phyloP scores from a whole-genome alignment of 2,113 vertebrate species.

The Psammodynastes pulverulentus region DNA sequence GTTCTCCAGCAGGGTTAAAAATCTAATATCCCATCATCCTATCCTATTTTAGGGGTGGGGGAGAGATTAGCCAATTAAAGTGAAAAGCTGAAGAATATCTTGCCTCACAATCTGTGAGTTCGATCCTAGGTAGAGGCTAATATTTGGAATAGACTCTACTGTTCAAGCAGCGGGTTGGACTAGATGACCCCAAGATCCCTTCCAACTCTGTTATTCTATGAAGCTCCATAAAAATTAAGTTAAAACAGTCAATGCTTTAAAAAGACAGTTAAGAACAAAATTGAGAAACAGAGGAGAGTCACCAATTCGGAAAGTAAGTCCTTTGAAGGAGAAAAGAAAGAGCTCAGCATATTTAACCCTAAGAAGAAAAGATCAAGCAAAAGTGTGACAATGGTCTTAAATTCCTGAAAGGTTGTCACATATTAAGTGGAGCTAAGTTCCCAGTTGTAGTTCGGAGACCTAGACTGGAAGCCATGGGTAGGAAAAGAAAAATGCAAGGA shows the following conservation, averaged over 20 bases:
- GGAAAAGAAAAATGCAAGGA: not conserved
- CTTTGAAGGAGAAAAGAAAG: not conserved
- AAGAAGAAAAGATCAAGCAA: not conserved
- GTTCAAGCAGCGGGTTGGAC: no score
- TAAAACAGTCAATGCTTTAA: not conserved
- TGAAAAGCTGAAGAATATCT: not conserved
- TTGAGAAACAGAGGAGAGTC: not conserved
- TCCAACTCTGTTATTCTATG: no score
- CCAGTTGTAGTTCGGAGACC: not conserved
- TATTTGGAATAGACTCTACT: no score
- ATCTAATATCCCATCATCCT: not conserved
- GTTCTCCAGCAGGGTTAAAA: not conserved
- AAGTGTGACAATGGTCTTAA: not conserved
- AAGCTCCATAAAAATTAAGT: not conserved
- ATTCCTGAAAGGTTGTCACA: not conserved
- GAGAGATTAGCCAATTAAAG: not conserved
- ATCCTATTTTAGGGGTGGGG: not conserved
- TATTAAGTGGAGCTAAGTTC: not conserved
- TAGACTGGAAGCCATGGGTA: not conserved
- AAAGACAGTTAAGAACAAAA: not conserved
- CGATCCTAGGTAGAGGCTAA: no score
- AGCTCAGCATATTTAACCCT: not conserved
- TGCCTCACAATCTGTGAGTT: no score
- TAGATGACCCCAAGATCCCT: no score
- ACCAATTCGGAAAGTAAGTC: not conserved